Evolutionary conservation across 2,888 invertebrate species (phyloP).

Genomic region (Andrena trimmerana): DNA sequence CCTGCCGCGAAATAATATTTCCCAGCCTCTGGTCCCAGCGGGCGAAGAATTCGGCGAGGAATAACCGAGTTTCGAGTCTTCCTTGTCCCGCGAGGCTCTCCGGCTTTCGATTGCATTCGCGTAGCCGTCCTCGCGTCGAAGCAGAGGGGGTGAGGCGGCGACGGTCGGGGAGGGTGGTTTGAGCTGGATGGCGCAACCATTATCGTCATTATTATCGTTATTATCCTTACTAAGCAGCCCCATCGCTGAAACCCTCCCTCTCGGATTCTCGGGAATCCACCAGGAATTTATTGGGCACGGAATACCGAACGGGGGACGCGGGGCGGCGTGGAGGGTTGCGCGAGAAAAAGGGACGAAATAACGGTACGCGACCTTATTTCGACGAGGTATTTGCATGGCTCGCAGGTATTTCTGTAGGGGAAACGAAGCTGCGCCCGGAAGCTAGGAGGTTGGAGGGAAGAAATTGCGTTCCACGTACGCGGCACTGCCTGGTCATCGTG

Average conservation of each 20-base stretch:
- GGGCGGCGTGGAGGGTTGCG: constrained; percentile 15
- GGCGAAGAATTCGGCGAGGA: constrained; percentile 65
- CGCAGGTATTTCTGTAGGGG: constrained; percentile 61
- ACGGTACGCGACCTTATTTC: constrained; percentile 70
- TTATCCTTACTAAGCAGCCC: constrained; percentile 66
- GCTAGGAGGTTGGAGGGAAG: constrained; percentile 14
- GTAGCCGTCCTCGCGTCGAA: constrained; percentile 27
- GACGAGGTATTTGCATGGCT: constrained; percentile 70
- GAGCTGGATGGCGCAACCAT: constrained; percentile 41
- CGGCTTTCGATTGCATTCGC: constrained; percentile 35
- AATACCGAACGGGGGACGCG: constrained; percentile 61
- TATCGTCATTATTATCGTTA: constrained; percentile 75
- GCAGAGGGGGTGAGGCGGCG: background rate
- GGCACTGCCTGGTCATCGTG: constrained; percentile 2
- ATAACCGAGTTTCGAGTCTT: constrained; percentile 62
- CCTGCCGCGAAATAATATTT: constrained; percentile 69
- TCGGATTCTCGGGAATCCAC: constrained; percentile 64
- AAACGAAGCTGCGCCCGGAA: constrained; percentile 34
- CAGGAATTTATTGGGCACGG: constrained; percentile 72
- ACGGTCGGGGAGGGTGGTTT: background rate
- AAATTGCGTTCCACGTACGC: constrained; percentile 56
- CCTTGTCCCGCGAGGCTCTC: constrained; percentile 29
- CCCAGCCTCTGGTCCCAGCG: constrained; percentile 41
- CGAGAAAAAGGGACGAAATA: constrained; percentile 66
- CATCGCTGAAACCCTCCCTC: constrained; percentile 33